phyloP scores from a whole-genome alignment of 2,113 vertebrate species.

The Drymodes brunneopygia region DNA sequence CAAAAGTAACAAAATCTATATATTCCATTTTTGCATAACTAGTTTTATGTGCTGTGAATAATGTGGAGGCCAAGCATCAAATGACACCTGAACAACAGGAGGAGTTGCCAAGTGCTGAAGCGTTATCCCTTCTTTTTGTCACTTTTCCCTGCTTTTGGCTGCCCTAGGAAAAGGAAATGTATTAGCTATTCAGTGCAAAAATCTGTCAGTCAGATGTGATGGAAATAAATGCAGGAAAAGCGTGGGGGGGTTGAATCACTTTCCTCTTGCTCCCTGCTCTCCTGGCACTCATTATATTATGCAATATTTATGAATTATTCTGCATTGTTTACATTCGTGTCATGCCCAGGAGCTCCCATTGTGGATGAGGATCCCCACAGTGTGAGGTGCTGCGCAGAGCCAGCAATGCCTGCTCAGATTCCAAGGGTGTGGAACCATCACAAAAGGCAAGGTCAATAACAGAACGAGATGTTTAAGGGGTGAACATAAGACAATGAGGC shows the following conservation, averaged over 20 bases:
- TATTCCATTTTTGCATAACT: not conserved
- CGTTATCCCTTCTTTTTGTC: not conserved
- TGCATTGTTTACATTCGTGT: not conserved
- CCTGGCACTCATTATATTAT: not conserved
- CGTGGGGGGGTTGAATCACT: not conserved
- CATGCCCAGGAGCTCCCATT: not conserved
- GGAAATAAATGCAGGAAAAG: not conserved
- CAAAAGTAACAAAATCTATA: not conserved
- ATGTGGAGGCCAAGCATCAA: not conserved
- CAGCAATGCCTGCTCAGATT: not conserved
- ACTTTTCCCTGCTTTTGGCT: not conserved
- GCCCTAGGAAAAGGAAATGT: not conserved
- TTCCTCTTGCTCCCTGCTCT: not conserved
- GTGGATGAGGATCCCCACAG: not conserved
- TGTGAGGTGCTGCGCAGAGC: not conserved
- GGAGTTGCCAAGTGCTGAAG: not conserved
- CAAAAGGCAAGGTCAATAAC: not conserved
- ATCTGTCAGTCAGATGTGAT: not conserved
- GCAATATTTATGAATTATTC: not conserved
- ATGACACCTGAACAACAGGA: not conserved
- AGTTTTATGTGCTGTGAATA: not conserved
- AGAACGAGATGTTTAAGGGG: not conserved
- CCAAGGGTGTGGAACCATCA: not conserved
- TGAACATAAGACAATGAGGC: not conserved
- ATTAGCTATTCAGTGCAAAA: constrained; percentile 14